These are phyloP conservation scores for Drosophila aff. DNA, from an alignment of 1,140 invertebrate species.

Conservation along the genomic window DNA sequence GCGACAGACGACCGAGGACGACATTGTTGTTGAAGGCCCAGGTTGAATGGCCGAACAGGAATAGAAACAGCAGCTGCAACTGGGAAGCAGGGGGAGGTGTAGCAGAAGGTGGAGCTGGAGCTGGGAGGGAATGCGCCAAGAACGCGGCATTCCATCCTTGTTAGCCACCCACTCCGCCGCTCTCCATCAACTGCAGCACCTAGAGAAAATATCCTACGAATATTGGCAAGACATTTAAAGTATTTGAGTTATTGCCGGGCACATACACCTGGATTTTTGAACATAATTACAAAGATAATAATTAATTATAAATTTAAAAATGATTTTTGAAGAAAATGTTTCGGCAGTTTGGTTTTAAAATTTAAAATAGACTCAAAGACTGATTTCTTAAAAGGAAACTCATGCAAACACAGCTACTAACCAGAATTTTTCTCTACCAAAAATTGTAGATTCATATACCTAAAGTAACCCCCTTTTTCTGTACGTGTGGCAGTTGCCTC, in stretches of 20 bases:
- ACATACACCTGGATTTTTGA: neutral
- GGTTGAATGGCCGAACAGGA: slow-evolving; percentile 74
- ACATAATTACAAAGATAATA: too few species aligned
- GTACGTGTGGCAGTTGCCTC: slow-evolving; percentile 25
- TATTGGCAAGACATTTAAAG: neutral
- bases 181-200: slow-evolving; percentile 3
- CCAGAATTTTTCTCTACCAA: neutral
- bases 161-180: slow-evolving; percentile 15
- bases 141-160: slow-evolving; percentile 33
- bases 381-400: neutral
- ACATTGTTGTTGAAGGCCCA: slow-evolving; percentile 65
- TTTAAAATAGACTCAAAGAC: neutral
- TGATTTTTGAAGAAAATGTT: too few species aligned
- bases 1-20: slow-evolving; percentile 21
- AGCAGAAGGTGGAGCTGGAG: neutral
- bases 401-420: neutral
- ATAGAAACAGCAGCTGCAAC: slow-evolving; percentile 47
- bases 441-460: neutral
- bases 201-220: neutral
- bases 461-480: neutral
- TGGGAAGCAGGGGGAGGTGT: neutral
- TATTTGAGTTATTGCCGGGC: neutral
- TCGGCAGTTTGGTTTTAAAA: too few species aligned
- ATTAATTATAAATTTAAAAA: too few species aligned
- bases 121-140: slow-evolving; percentile 25